Evolutionary conservation across 2,888 invertebrate genomes (phyloP).

Genomic region (Pristionchus fissidentatus): DNA sequence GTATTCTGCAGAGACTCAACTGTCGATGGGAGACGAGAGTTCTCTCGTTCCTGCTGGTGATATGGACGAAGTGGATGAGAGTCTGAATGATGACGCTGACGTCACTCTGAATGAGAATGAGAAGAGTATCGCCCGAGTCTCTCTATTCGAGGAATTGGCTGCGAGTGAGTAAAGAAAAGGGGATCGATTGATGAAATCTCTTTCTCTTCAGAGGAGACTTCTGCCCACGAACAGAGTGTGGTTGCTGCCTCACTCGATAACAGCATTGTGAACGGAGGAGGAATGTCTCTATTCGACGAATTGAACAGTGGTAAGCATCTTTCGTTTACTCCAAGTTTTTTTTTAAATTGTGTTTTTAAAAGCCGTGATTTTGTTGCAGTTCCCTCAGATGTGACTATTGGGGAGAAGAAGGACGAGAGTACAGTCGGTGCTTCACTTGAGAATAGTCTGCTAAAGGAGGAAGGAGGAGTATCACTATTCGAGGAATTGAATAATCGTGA

Average conservation of each 20-base stretch:
- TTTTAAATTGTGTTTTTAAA: too few species aligned
- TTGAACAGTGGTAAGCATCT: neutral
- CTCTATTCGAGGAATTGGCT: slow-evolving; percentile 11
- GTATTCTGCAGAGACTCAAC: neutral
- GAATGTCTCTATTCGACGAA: neutral
- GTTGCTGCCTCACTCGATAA: neutral
- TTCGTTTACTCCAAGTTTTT: too few species aligned
- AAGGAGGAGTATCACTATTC: neutral
- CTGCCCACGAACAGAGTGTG: neutral
- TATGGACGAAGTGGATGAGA: neutral
- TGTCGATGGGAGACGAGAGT: neutral
- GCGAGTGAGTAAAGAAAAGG: neutral
- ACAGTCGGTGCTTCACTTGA: neutral
- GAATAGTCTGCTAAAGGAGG: slow-evolving; percentile 7
- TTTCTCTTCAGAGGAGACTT: neutral
- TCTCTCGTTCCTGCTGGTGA: neutral
- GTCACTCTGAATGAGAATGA: neutral
- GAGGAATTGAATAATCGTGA: slow-evolving; percentile 1
- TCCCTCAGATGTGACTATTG: too few species aligned
- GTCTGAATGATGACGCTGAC: neutral
- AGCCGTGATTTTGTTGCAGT: too few species aligned
- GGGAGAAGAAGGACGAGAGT: too few species aligned
- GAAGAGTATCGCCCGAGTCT: neutral
- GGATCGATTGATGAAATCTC: neutral
- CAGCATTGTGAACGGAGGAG: neutral